These are phyloP conservation scores for Lasioglossum morio DNA, from an alignment of 2,888 invertebrate genomes.

Conservation along the genomic window DNA sequence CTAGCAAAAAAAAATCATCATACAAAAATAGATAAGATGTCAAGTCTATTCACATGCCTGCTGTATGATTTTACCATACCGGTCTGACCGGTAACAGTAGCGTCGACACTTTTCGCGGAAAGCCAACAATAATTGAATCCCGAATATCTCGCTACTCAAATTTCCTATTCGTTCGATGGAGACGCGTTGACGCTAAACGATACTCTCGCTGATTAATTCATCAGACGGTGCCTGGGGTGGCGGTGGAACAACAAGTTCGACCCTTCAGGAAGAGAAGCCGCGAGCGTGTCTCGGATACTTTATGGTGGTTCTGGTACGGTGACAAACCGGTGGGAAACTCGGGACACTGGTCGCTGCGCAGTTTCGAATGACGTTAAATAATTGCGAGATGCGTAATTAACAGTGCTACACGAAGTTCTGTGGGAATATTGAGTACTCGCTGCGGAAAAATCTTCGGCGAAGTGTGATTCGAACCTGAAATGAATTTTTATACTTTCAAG, in stretches of 20 bases:
- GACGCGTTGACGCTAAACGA: constrained; percentile 28
- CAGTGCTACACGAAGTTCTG: background rate
- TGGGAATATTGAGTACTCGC: background rate
- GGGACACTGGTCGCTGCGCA: constrained; percentile 20
- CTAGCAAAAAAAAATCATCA: background rate
- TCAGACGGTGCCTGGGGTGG: constrained; percentile 29
- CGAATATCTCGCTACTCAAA: background rate
- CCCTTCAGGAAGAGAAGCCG: constrained; percentile 29
- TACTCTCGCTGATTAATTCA: constrained; percentile 45
- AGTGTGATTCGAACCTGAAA: background rate
- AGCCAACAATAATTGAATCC: background rate
- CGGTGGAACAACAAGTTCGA: constrained; percentile 18
- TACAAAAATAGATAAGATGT: background rate
- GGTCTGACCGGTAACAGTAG: background rate
- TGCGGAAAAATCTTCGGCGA: background rate
- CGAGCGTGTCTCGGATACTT: constrained; percentile 25
- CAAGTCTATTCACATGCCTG: background rate
- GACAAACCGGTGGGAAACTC: constrained; percentile 34
- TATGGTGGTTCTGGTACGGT: constrained; percentile 27
- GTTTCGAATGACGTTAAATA: constrained; percentile 7
- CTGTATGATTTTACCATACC: background rate
- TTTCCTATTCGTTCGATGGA: constrained; percentile 15
- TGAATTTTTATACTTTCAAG: background rate
- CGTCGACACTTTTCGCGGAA: background rate
- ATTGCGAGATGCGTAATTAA: constrained; percentile 25